Evolutionary conservation across 1,140 invertebrate genomes (phyloP).

Genomic region (Maconellicoccus hirsutus): DNA sequence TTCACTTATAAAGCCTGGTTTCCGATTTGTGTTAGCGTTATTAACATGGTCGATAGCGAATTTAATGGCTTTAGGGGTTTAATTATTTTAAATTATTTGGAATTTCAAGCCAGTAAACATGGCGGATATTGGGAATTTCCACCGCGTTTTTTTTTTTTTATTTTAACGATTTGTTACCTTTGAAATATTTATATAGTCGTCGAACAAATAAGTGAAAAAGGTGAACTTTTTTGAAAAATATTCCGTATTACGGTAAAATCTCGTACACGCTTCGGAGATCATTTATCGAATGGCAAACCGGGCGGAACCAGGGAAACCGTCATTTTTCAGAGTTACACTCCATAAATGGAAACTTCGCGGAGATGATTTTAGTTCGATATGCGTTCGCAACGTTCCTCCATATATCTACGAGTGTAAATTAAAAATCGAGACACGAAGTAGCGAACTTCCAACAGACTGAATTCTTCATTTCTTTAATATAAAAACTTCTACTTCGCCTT

Average conservation of each 20-base stretch:
- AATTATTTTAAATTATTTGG: not conserved
- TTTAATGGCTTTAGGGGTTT: not conserved
- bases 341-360: not conserved
- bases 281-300: not conserved
- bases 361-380: not conserved
- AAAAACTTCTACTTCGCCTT: not conserved
- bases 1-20: not conserved
- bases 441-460: not conserved
- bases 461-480: not conserved
- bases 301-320: not conserved
- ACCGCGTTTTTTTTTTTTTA: too few species aligned
- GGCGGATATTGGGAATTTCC: too few species aligned
- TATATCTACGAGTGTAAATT: not conserved
- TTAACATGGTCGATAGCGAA: not conserved
- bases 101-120: too few species aligned
- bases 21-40: not conserved
- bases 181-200: too few species aligned
- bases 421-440: not conserved
- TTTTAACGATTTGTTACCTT: too few species aligned
- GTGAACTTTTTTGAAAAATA: too few species aligned
- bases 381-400: not conserved
- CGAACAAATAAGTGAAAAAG: too few species aligned
- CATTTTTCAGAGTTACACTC: not conserved
- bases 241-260: not conserved
- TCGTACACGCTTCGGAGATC: not conserved